Base-by-base conservation (phyloP, 1,140 invertebrate species). In the Pogonus chalceus region DNA sequence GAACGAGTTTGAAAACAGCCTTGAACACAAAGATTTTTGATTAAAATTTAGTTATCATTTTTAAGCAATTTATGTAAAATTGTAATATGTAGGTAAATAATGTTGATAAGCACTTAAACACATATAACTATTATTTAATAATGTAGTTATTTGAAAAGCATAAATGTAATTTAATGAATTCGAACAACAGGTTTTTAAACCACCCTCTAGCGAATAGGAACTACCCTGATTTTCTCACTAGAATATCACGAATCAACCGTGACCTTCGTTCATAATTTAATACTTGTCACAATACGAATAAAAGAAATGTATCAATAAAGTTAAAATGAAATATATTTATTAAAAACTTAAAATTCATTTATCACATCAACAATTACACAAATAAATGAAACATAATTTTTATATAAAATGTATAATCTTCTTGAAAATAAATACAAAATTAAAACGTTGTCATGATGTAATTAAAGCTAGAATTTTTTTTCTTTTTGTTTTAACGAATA, bases 231-330 rank as follows among this genome's bases (percentile, higher is more conserved):
- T 43, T 43, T 43, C 37, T 43, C 37, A 43, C 4, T 31, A 43
- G 18, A 3, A 43, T 43, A 43, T 12, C 37, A 43, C 37, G 37
- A 43, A 43, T 16, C 3, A 43, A 43, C 37, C 37, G 37, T 43
- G 37, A 43, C 37, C 37, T 43, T 43, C 37, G 37, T 43, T 18
- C 37, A 43, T 43, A 43, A 43, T 43, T 43, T 43, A 43, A 43
- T 43, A 43, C 37, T 43, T 12, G 37, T 18, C 37, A 43, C 18
- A 12, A 43, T 18, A 43, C 7, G 37, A 43, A 43, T 43, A 7
- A 18, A 12, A 43, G 37, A 43, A 43, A 18, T n/a, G n/a, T 43
- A 43, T 43, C 9, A 43, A 43, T 18, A 43, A 43, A n/a, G n/a
- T n/a, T n/a, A n/a, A 43, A 43, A 43, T 12, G 37, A 43, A 43